Evolutionary conservation across 2,888 invertebrate genomes (phyloP), one percentile per base, ranked within the genome.

Genomic region (Tenodera sinensis): DNA sequence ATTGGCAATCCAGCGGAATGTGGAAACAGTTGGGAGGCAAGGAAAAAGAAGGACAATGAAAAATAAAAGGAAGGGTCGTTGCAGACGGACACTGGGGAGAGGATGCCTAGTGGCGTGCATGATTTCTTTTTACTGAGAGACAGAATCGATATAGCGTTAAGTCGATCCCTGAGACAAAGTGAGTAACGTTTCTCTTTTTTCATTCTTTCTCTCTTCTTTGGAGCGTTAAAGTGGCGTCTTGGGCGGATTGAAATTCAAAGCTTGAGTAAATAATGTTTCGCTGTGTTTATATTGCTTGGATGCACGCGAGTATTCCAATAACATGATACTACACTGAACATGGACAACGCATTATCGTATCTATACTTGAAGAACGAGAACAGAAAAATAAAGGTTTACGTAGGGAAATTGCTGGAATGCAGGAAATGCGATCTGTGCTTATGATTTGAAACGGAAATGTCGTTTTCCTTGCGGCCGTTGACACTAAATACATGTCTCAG

Each of bases 1-100:
- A 87, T 87, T 87, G 87, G 87, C 83, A 83, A 87, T 87, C 82
- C 27, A 42, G 27, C 34, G 85, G 85, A 85, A 85, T 85, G 85
- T 85, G 85, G 85, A 85, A 85, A 85, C 54, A 85, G 85, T 85
- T 85, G 85, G 54, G 54, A 85, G 54, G 85, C 47, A 83, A 28
- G 34, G 54, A 87, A 83, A 87, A 27, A 28, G 34, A n/a, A 28
- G 83, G 83, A 87, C 34, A n/a, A n/a, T 47, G n/a, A 42, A 54
- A 54, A 54, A 27, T 15, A 87, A 87, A 87, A 30, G 83, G 30
- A 83, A 87, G 28, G 85, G 85, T n/a, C 8, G 47, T 28, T 71
- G 8, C 54, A 71, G 54, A 71, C 54, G 54, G 54, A 71, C 54
- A 71, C 54, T 71, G 54, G 54, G 20, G 54, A 71, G 54, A 71